Conservation (phyloP, 1,140 invertebrate genomes). For the Goniozus legneri region DNA sequence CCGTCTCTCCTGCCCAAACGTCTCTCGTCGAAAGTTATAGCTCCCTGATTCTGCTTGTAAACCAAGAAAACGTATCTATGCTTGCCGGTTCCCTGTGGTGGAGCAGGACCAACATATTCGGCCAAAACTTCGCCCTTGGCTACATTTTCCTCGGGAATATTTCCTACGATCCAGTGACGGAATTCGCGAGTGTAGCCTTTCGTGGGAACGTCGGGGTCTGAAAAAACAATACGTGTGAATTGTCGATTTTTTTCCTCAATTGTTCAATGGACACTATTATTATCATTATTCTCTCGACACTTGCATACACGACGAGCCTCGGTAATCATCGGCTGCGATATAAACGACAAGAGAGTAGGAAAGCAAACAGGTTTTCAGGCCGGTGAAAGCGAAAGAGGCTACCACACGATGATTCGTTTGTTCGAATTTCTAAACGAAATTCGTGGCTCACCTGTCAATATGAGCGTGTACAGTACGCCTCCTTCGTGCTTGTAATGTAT, state of each 20-base stretch:
- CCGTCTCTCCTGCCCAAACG: slow-evolving; percentile 38
- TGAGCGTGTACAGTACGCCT: slow-evolving; percentile 59
- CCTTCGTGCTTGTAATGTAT: slow-evolving; percentile 53
- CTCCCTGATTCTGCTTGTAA: slow-evolving; percentile 60
- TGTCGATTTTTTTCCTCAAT: too few species aligned
- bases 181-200: slow-evolving; percentile 60
- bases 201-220: slow-evolving; percentile 68
- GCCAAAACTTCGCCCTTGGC: slow-evolving; percentile 60
- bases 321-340: background rate
- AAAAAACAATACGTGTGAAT: too few species aligned
- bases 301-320: too few species aligned
- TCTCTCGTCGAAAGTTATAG: slow-evolving; percentile 50
- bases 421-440: background rate
- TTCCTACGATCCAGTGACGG: slow-evolving; percentile 70
- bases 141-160: slow-evolving; percentile 66
- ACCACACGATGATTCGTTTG: background rate
- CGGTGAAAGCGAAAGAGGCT: slow-evolving; percentile 19
- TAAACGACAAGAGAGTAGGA: background rate
- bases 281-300: too few species aligned
- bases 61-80: slow-evolving; percentile 70
- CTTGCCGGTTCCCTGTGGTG: slow-evolving; percentile 57
- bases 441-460: slow-evolving; percentile 57
- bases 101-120: slow-evolving; percentile 65
- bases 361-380: slow-evolving; percentile 22
- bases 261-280: too few species aligned